These are phyloP conservation scores for Erythrolamprus reginae DNA, from an alignment of 2,113 vertebrate genomes.

Conservation along the genomic window DNA sequence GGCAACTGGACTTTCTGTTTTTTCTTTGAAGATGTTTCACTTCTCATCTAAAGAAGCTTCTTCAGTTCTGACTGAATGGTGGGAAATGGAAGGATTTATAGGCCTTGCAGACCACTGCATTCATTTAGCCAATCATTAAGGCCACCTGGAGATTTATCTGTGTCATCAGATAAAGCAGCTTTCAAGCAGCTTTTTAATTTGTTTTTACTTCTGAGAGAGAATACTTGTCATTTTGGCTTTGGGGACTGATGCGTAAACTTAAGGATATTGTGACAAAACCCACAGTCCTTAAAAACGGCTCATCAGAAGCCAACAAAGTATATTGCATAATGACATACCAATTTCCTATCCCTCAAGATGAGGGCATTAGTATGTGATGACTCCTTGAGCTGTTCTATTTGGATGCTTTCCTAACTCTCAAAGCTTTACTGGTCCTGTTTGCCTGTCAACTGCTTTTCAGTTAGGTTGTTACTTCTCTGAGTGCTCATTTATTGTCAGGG, in stretches of 20 bases:
- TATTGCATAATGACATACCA: conserved; percentile 35
- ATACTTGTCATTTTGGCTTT: not conserved
- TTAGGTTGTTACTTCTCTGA: conserved; percentile 61
- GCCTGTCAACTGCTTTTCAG: conserved; percentile 61
- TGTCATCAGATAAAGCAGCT: too few species aligned
- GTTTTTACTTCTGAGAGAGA: not conserved
- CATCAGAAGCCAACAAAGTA: not conserved
- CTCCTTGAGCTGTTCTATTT: conserved; percentile 54
- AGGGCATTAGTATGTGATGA: conserved; percentile 42
- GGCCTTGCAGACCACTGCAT: too few species aligned
- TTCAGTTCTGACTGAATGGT: too few species aligned
- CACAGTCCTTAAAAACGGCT: conserved; percentile 20
- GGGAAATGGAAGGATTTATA: too few species aligned
- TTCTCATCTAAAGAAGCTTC: too few species aligned
- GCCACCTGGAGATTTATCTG: too few species aligned
- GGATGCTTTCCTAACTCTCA: conserved; percentile 53
- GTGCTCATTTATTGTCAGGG: conserved; percentile 51
- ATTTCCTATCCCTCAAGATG: conserved; percentile 34
- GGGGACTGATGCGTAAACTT: not conserved
- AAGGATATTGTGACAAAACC: not conserved
- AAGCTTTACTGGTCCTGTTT: conserved; percentile 49
- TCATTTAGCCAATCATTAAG: too few species aligned
- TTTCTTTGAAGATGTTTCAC: too few species aligned
- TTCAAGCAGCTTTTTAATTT: not conserved
- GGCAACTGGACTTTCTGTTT: too few species aligned